Conservation (phyloP, 2,888 invertebrate genomes). For the Stratiomys singularior region DNA sequence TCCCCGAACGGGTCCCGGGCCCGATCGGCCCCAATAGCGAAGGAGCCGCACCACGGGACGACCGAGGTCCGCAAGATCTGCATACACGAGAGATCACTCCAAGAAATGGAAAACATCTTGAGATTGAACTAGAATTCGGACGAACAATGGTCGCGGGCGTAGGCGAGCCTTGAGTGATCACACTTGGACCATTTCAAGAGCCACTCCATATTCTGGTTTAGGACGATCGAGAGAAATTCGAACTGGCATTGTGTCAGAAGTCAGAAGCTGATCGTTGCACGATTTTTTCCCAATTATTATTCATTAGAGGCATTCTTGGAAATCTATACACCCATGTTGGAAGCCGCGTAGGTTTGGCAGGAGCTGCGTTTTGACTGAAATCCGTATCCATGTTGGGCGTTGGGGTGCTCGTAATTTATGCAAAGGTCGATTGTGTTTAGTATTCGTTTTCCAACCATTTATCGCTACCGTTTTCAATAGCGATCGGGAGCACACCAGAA, state of each 20-base stretch:
- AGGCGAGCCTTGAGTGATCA: constrained; percentile 45
- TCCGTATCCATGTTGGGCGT: constrained; percentile 12
- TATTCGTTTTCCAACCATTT: constrained; percentile 8
- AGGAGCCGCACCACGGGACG: neutral
- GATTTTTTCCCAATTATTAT: constrained; percentile 38
- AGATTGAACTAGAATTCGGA: constrained; percentile 36
- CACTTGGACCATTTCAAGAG: constrained; percentile 40
- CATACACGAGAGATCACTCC: no score
- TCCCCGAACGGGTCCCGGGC: neutral
- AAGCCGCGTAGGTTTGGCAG: neutral
- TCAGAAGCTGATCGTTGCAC: constrained; percentile 40
- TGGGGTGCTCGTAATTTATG: constrained; percentile 27
- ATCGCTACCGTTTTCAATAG: constrained; percentile 23
- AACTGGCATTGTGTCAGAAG: constrained; percentile 41
- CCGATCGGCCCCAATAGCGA: constrained; percentile 7
- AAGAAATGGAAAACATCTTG: constrained; percentile 34
- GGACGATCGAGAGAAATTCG: constrained; percentile 32
- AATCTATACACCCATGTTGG: constrained; percentile 39
- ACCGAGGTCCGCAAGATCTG: no score
- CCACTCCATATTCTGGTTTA: constrained; percentile 30
- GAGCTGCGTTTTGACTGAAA: neutral
- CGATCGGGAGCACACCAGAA: neutral
- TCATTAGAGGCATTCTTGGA: constrained; percentile 44
- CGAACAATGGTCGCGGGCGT: constrained; percentile 2
- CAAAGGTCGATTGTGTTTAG: constrained; percentile 34